Base-by-base conservation (phyloP, 2,113 vertebrate genomes). In the Lanius ludovicianus region DNA sequence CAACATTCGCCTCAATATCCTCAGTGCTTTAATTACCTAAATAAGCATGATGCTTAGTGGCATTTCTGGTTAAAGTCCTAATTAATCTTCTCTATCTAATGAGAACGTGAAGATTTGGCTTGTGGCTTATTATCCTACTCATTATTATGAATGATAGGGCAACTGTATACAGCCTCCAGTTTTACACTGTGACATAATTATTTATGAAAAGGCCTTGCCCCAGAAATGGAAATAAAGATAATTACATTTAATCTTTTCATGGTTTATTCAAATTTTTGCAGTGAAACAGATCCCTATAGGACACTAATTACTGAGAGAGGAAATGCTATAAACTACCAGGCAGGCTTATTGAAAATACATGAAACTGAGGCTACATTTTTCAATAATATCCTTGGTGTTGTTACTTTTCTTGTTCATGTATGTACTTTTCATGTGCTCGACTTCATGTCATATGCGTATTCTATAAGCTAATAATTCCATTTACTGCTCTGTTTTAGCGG, bases 191-290 rank as follows among this genome's bases (percentile, higher is more conserved):
- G 22, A 96, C 87, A 67, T 98, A 98, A 98, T 98, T 97, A 97
- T 96, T 98, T 97, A 97, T 97, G 97, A 98, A 97, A 97, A 97
- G 96, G 94, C 81, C 89, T 97, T 97, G 93, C 84, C 89, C 94
- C 47, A 97, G 97, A 97, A 97, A 97, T 97, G 42, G 83, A 98
- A 98, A 97, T 98, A 95, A 97, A 97, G 95, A 95, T 97, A 97
- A 98, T 98, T 97, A 96, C 52, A 27, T 97, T 97, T 97, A 97
- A 96, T 97, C 86, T 97, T 96, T 96, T 90, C 80, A 90, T 92
- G 77, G 65, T 78, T 96, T 96, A 93, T 87, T 82, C 92, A 53
- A 55, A 95, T 95, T 92, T 92, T 77, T 68, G 6, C 56, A 84
- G 79, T 74, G 68, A 97, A 98, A 94, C 81, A 94, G 93, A 96